These are phyloP conservation scores for Mus pahari DNA, from an alignment of 2,113 vertebrate species.

Conservation along the genomic window DNA sequence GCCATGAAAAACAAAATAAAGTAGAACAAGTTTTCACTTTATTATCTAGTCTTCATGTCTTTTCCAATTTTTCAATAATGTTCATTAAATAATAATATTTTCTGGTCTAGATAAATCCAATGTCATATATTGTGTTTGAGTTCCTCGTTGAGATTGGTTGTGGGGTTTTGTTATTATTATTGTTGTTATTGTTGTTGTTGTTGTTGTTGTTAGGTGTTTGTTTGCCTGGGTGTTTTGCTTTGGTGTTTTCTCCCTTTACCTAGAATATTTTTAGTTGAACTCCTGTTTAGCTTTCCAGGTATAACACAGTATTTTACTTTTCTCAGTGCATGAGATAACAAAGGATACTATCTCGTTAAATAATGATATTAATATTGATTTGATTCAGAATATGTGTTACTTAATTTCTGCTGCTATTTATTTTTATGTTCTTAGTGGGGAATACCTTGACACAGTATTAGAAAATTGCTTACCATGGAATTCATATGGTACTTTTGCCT, in stretches of 20 bases:
- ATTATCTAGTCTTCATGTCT: background rate
- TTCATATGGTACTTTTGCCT: background rate
- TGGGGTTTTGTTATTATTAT: background rate
- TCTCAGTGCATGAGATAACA: background rate
- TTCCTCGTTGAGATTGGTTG: background rate
- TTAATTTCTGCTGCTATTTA: background rate
- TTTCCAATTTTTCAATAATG: background rate
- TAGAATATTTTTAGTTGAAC: background rate
- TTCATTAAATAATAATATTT: background rate
- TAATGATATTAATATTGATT: background rate
- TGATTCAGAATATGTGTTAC: background rate
- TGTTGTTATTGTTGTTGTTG: background rate
- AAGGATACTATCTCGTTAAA: background rate
- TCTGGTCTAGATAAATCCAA: background rate
- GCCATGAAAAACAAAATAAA: background rate
- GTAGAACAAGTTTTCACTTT: too few species aligned
- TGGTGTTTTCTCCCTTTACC: background rate
- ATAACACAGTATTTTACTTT: background rate
- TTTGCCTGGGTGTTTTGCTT: background rate
- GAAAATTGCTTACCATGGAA: background rate
- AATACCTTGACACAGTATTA: background rate
- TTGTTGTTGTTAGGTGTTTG: background rate
- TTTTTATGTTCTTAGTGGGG: background rate
- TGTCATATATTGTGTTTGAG: background rate
- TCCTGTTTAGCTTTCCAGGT: background rate